phyloP scores from a whole-genome alignment of 2,113 vertebrate species.

The Colistium nudipinnis region DNA sequence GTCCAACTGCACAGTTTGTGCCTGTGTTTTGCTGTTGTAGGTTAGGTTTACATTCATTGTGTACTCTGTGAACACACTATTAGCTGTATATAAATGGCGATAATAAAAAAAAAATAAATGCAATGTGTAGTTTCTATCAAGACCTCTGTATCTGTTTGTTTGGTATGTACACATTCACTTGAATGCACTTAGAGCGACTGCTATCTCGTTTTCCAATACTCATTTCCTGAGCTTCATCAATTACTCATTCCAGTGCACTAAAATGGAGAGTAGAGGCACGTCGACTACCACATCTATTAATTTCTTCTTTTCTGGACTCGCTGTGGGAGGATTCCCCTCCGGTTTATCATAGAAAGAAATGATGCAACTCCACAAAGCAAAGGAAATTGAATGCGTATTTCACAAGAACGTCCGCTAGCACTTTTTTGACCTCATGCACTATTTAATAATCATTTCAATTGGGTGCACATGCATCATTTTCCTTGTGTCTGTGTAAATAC shows the following conservation, averaged over 20 bases:
- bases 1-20: background rate
- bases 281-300: background rate
- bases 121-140: background rate
- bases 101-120: too few relatives aligned
- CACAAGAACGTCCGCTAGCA: background rate
- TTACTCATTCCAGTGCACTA: constrained; percentile 39
- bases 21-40: constrained; percentile 1
- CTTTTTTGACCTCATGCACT: background rate
- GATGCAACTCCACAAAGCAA: background rate
- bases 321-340: background rate
- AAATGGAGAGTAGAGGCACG: constrained; percentile 6
- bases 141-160: background rate
- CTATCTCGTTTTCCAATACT: background rate
- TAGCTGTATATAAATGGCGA: background rate
- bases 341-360: constrained; percentile 6
- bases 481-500: background rate
- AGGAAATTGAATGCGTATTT: too few relatives aligned
- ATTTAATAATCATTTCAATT: background rate
- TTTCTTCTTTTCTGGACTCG: background rate
- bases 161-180: background rate
- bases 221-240: constrained; percentile 26
- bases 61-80: background rate
- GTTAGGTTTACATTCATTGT: constrained; percentile 2
- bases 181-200: constrained; percentile 22
- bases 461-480: background rate